phyloP scores from a whole-genome alignment of 2,797 vertebrate genomes.

The Malurus splendens region DNA sequence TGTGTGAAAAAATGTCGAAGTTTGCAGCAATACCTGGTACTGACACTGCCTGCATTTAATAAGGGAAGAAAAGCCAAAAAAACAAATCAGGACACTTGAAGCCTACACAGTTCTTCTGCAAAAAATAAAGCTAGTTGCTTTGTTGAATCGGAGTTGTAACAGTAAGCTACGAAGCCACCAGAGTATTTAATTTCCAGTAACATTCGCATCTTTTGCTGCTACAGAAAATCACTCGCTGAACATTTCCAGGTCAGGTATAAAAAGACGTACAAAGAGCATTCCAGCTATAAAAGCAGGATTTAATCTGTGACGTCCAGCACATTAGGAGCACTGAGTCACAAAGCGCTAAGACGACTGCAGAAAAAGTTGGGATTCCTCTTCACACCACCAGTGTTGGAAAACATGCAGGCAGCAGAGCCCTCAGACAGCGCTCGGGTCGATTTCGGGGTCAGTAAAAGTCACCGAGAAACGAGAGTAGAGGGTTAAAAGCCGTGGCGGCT shows the following conservation, averaged over 20 bases:
- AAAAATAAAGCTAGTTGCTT: background rate
- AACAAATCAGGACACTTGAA: too few species aligned
- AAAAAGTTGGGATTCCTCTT: background rate
- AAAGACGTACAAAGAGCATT: background rate
- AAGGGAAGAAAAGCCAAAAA: background rate
- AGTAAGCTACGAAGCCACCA: background rate
- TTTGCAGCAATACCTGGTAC: fast-evolving
- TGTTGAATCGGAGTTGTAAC: background rate
- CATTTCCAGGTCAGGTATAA: background rate
- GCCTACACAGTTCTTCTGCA: fast-evolving
- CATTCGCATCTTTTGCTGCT: background rate
- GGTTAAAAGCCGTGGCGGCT: background rate
- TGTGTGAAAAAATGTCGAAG: background rate
- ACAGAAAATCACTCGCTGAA: background rate
- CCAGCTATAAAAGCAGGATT: background rate
- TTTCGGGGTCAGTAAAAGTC: fast-evolving
- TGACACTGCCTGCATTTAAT: background rate
- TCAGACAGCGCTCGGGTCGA: fast-evolving
- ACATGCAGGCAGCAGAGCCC: background rate
- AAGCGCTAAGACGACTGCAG: background rate
- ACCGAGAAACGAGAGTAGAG: fast-evolving
- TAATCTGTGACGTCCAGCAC: background rate
- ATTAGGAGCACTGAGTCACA: background rate
- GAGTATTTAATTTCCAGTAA: background rate
- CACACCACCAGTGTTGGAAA: background rate